These are phyloP conservation scores for Drosophila ezoana DNA, from an alignment of 2,888 invertebrate genomes.

Conservation along the genomic window DNA sequence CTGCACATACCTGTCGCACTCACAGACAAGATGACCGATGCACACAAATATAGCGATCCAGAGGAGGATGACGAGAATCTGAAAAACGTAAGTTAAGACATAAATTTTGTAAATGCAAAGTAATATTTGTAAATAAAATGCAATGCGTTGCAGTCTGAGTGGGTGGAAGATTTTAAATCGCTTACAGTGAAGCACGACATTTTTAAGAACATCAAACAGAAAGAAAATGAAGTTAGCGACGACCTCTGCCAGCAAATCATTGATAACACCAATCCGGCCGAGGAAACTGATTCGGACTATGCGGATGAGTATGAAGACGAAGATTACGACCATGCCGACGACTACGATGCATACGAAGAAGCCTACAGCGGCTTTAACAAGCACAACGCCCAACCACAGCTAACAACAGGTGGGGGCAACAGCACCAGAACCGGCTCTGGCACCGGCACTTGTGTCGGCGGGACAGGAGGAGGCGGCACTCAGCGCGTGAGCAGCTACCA, in stretches of 20 bases:
- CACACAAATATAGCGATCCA: slow-evolving; percentile 84
- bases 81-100: slow-evolving; percentile 38
- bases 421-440: slow-evolving; percentile 4
- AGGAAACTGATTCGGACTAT: slow-evolving; percentile 41
- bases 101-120: neutral
- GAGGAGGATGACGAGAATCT: slow-evolving; percentile 78
- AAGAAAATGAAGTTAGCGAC: slow-evolving; percentile 43
- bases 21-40: slow-evolving; percentile 52
- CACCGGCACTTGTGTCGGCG: slow-evolving; percentile 1
- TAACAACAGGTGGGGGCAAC: slow-evolving; percentile 42
- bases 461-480: slow-evolving; percentile 69
- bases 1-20: neutral
- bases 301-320: slow-evolving; percentile 68
- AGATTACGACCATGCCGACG: slow-evolving; percentile 62
- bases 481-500: slow-evolving; percentile 89
- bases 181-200: slow-evolving; percentile 78
- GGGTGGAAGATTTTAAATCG: slow-evolving; percentile 68
- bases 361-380: slow-evolving; percentile 82
- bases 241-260: slow-evolving; percentile 50
- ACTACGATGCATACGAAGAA: slow-evolving; percentile 81
- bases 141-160: slow-evolving; percentile 58
- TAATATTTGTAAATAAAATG: slow-evolving; percentile 4
- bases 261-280: slow-evolving; percentile 20
- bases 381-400: slow-evolving; percentile 69
- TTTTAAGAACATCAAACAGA: slow-evolving; percentile 66